phyloP scores from a whole-genome alignment of 2,113 vertebrate genomes.

The Caranx ignobilis region DNA sequence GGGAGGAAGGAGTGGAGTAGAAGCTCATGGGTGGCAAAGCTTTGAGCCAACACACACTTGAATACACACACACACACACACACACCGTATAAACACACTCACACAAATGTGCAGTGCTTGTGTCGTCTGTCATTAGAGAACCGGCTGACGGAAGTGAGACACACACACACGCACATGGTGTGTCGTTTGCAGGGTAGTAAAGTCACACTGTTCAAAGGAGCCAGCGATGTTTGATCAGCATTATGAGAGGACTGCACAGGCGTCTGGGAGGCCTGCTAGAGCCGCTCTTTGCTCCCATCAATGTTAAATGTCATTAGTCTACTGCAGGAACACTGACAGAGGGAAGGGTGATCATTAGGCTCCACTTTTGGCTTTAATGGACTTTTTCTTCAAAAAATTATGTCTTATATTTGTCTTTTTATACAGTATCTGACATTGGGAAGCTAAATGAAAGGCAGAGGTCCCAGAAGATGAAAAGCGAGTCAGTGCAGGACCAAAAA shows the following conservation, averaged over 20 bases:
- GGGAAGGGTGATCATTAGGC: constrained; percentile 31
- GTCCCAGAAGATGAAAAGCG: neutral
- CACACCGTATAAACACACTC: constrained; percentile 23
- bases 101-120: constrained; percentile 30
- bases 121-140: constrained; percentile 78
- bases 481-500: neutral
- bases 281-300: constrained; percentile 45
- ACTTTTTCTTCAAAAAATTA: constrained; percentile 28
- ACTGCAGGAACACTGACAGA: constrained; percentile 37
- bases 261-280: constrained; percentile 62
- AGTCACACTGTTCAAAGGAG: constrained; percentile 80
- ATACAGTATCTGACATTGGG: neutral
- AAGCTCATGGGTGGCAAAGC: constrained; percentile 74
- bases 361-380: constrained; percentile 54
- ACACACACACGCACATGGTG: constrained; percentile 46
- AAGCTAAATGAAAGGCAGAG: constrained; percentile 11
- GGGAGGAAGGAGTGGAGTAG: constrained; percentile 53
- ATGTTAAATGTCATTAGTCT: constrained; percentile 57
- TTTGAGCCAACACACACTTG: constrained; percentile 57
- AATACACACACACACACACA: constrained; percentile 33
- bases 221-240: constrained; percentile 74
- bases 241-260: constrained; percentile 61
- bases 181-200: constrained; percentile 73
- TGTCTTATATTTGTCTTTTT: constrained; percentile 35
- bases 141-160: constrained; percentile 70